Percentiles rank a stretch among this genome's conserved stretches.
Conservation (phyloP, 2,888 invertebrate genomes). For the Ischnus inquisitorius region DNA sequence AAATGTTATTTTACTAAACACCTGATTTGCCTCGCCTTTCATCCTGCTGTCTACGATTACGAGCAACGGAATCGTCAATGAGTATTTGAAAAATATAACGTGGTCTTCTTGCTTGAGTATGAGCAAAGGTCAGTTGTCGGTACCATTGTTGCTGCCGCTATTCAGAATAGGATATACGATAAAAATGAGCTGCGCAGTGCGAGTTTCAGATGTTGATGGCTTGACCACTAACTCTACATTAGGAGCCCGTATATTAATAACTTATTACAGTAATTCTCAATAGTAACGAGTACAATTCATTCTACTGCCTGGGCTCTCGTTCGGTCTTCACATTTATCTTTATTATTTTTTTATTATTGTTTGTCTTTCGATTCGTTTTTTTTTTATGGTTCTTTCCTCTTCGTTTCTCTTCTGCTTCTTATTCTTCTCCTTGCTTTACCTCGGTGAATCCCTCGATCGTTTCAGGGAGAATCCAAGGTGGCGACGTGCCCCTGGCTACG, state of each 20-base stretch:
- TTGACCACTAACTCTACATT: constrained; percentile 23
- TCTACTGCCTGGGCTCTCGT: background rate
- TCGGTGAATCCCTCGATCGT: constrained; percentile 46
- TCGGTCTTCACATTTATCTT: constrained; percentile 25
- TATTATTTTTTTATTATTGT: constrained; percentile 25
- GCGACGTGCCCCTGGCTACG: constrained; percentile 56
- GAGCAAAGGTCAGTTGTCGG: too few relatives aligned
- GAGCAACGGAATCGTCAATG: too few relatives aligned
- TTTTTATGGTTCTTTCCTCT: constrained; percentile 32
- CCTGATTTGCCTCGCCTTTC: too few relatives aligned
- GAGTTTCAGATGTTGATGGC: constrained; percentile 41
- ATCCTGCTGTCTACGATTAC: too few relatives aligned
- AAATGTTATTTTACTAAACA: too few relatives aligned
- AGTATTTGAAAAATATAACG: too few relatives aligned
- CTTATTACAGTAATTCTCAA: constrained; percentile 56
- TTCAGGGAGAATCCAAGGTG: constrained; percentile 56
- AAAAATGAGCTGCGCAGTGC: background rate
- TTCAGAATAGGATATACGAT: too few relatives aligned
- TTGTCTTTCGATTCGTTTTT: constrained; percentile 30
- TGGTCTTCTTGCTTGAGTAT: too few relatives aligned
- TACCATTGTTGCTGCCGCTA: too few relatives aligned
- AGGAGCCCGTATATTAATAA: constrained; percentile 51
- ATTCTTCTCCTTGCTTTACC: constrained; percentile 31
- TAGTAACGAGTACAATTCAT: constrained; percentile 57
- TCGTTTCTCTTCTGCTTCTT: constrained; percentile 26